Base-by-base conservation (phyloP, 2,113 vertebrate species). In the Myrmecobius fasciatus region DNA sequence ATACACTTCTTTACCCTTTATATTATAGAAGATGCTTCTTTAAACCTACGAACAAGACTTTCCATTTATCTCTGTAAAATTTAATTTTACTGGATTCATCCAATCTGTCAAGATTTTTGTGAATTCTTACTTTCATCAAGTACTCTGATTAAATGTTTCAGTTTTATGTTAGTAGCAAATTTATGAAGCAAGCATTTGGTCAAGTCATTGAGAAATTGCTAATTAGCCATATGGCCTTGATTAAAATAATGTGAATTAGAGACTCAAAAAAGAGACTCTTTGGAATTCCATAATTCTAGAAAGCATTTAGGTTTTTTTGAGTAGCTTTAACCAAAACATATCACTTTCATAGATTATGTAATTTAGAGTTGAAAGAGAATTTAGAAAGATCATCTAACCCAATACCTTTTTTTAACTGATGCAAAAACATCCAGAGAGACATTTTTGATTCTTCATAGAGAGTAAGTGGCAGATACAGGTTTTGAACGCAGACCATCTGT, bases 211-310 rank as follows among this genome's bases (percentile, higher is more conserved):
- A 94, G 93, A 96, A 89, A 36, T 89, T 47, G 89, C 91, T 43
- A 83, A 24, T 17, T 43, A 12, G 53, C 52, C 6, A 1, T 92
- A 17, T 47, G 26, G 20, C 60, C 53, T 93, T 43, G 36, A 89
- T 91, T 6, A 92, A 36, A 36, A 52, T 54, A 89, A 90, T 94
- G 14, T 31, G 92, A 36, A 28, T 31, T 48, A 51, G 93, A n/a
- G 54, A 92, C 94, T 91, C 36, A 52, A 96, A 92, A 90, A 89
- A 90, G 53, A 95, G 8, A 48, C 3, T 95, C 93, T 96, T 36
- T 94, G 92, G 26, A 95, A 88, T 89, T 91, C 93, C 94, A 56
- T 60, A 95, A 92, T 88, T 46, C 60, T 36, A 9, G 94, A 88
- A 96, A 90, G 52, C 36, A 91, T 92, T 67, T 67, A 36, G 14